Evolutionary conservation across 2,888 invertebrate genomes (phyloP), one percentile per base, ranked within the genome.

Genomic region (Melipona beecheii): DNA sequence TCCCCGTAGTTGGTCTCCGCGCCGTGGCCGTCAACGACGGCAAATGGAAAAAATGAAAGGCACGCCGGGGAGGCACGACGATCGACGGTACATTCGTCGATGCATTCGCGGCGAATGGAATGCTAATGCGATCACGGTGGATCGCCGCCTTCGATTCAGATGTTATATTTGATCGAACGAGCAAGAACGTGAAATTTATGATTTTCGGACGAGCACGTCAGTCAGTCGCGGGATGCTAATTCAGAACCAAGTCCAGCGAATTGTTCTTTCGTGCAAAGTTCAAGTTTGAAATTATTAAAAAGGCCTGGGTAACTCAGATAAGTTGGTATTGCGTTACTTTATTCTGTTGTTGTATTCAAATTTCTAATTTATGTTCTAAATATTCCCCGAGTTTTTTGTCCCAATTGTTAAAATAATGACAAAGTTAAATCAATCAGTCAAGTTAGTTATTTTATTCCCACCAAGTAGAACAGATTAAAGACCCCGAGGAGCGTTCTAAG

Each of bases 31-130:
- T n/a, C 24, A 54, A 19, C 4, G 21, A 11, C 24, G 31, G n/a
- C 78, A 72, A 62, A 64, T 75, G 78, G 75, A 49, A 75, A 75
- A 60, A 78, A 87, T 81, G 75, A 31, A 64, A 36, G 76, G 83
- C 43, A 43, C 73, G 27, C 54, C 52, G 69, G 66, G 74, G 60
- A 78, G 75, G 60, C 60, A 49, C 43, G n/a, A n/a, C 31, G n/a
- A 76, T 56, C 73, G 49, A 60, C 64, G 70, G 64, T 36, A 52
- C 27, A 68, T 27, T 49, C 27, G 62, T 54, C n/a, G 72, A 71
- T 78, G 24, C 49, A 19, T 69, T 72, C 69, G 50, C 52, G 54
- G 36, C 66, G 70, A 75, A 75, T 75, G 70, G 66, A 78, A 78
- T 69, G 81, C 43, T 75, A 81, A 78, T 76, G 71, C 56, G 71